A percentile compares a stretch with the other conserved stretches of the same genome.
Conservation (phyloP, 1,140 invertebrate genomes). For the Papilio polyxenes region DNA sequence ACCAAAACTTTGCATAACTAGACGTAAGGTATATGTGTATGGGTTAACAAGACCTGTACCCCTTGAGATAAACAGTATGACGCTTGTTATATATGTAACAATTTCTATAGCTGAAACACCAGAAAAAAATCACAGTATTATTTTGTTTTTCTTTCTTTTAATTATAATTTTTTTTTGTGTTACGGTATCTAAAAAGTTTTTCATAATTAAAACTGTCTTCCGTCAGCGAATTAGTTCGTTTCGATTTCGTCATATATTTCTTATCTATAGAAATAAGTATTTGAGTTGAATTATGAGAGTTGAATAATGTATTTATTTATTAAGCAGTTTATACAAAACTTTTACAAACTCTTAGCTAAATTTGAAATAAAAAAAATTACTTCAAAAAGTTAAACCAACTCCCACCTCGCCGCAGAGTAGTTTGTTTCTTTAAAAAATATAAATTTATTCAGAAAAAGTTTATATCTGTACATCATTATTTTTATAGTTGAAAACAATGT, state of each 20-base stretch:
- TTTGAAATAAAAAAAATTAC: background rate
- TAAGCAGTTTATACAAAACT: background rate
- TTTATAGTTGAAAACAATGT: background rate
- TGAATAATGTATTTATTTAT: background rate
- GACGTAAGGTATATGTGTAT: background rate
- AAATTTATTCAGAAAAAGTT: constrained; percentile 15
- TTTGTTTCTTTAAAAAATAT: constrained; percentile 6
- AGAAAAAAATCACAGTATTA: too few species aligned
- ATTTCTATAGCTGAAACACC: too few species aligned
- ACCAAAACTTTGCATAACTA: background rate
- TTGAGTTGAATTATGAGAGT: background rate
- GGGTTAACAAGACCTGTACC: background rate
- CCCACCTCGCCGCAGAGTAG: background rate
- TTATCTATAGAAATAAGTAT: too few species aligned
- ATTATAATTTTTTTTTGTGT: background rate
- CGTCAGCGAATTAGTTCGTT: too few species aligned
- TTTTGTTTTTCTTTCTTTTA: too few species aligned
- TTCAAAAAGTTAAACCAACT: background rate
- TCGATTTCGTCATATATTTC: too few species aligned
- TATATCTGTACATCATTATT: background rate
- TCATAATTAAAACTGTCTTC: background rate
- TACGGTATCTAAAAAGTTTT: background rate
- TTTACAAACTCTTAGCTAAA: background rate
- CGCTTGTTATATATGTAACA: background rate
- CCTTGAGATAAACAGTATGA: background rate